phyloP scores from a whole-genome alignment of 2,113 vertebrate genomes.

The Chaenogobius annularis region DNA sequence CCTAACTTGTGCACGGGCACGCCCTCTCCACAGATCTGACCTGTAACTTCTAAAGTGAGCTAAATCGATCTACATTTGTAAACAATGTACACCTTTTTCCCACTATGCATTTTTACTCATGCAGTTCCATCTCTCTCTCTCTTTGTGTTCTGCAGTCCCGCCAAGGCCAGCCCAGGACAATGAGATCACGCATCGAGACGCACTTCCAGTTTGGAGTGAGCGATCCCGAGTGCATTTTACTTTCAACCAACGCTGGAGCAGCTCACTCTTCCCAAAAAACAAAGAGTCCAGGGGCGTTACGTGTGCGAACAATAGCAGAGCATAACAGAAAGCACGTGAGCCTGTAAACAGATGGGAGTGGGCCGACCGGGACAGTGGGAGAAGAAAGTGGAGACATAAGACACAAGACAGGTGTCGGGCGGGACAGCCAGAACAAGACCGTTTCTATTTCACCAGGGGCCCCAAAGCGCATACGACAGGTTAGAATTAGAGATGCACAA shows the following conservation, averaged over 20 bases:
- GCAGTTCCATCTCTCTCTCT: constrained; percentile 5
- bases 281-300: constrained; percentile 15
- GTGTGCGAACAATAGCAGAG: constrained; percentile 18
- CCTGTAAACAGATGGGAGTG: constrained; percentile 15
- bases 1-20: no score
- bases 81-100: neutral
- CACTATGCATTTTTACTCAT: neutral
- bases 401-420: neutral
- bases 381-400: neutral
- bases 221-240: constrained; percentile 28
- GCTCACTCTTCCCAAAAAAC: constrained; percentile 20
- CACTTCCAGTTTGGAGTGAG: constrained; percentile 24
- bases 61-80: no score
- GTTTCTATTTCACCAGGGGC: no score
- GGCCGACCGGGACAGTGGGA: neutral
- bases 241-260: constrained; percentile 16
- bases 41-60: no score
- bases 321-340: constrained; percentile 20
- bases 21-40: no score
- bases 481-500: no score
- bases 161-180: constrained; percentile 20
- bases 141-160: constrained; percentile 10
- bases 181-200: constrained; percentile 25
- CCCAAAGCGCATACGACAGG: no score
- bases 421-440: no score